phyloP scores from a whole-genome alignment of 2,113 vertebrate species.

The Urocolius indicus region DNA sequence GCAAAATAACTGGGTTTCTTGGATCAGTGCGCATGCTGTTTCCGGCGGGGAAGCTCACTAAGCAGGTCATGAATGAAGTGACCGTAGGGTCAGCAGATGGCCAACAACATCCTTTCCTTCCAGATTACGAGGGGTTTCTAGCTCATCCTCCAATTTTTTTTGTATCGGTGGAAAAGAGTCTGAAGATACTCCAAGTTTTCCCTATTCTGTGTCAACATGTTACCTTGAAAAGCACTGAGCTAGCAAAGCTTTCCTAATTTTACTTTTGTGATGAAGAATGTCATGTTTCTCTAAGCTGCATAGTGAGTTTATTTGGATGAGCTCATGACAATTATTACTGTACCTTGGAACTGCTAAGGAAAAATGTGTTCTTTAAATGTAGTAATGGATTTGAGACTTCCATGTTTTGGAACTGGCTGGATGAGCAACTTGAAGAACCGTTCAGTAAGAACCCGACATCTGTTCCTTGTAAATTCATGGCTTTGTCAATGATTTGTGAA shows the following conservation, averaged over 20 bases:
- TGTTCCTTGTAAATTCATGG: background rate
- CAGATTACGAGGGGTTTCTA: background rate
- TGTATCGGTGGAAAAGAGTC: background rate
- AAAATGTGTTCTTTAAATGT: background rate
- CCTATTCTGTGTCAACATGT: accelerated
- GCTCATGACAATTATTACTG: background rate
- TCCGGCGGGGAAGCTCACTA: background rate
- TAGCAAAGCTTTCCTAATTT: background rate
- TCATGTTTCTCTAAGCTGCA: background rate
- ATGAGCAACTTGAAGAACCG: background rate
- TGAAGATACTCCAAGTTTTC: background rate
- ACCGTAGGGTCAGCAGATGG: accelerated
- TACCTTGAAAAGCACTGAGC: background rate
- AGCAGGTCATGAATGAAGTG: background rate
- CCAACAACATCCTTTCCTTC: background rate
- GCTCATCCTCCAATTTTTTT: background rate
- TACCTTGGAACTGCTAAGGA: background rate
- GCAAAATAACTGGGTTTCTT: background rate
- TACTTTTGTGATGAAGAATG: background rate
- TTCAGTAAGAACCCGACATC: background rate
- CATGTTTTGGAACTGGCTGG: background rate
- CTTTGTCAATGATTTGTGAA: background rate
- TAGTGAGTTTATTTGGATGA: background rate
- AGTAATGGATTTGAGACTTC: background rate
- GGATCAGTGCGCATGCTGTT: background rate